Evolutionary conservation across 2,113 vertebrate species (phyloP).

Genomic region (Hyaena hyaena): DNA sequence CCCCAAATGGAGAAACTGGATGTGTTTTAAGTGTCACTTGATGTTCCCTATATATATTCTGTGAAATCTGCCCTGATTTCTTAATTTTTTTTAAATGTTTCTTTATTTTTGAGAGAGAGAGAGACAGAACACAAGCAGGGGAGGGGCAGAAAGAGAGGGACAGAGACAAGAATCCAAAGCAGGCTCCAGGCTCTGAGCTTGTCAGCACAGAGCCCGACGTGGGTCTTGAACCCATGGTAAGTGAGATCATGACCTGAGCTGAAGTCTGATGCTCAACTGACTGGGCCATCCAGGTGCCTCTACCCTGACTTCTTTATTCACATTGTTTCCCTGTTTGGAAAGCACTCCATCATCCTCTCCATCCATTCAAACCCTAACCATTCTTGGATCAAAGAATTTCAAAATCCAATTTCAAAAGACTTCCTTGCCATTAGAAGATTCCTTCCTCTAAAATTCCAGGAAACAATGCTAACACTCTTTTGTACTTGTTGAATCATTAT

Average conservation of each 20-base stretch:
- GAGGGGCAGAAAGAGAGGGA: too few species aligned
- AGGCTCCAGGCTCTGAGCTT: too few species aligned
- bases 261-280: too few species aligned
- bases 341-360: neutral
- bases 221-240: too few species aligned
- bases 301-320: neutral
- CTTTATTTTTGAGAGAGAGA: too few species aligned
- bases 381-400: neutral
- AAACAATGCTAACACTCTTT: neutral
- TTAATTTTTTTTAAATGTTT: neutral
- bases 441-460: neutral
- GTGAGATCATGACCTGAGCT: too few species aligned
- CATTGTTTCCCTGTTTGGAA: neutral
- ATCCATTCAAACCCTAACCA: neutral
- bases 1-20: neutral
- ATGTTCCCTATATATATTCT: neutral
- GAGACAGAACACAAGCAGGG: too few species aligned
- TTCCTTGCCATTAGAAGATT: neutral
- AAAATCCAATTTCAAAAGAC: neutral
- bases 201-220: too few species aligned
- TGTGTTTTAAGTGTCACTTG: neutral
- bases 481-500: neutral
- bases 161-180: too few species aligned
- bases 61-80: neutral
- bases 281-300: neutral